Evolutionary conservation across 1,140 invertebrate genomes (phyloP).

Genomic region (Rhagoletis pomonella): DNA sequence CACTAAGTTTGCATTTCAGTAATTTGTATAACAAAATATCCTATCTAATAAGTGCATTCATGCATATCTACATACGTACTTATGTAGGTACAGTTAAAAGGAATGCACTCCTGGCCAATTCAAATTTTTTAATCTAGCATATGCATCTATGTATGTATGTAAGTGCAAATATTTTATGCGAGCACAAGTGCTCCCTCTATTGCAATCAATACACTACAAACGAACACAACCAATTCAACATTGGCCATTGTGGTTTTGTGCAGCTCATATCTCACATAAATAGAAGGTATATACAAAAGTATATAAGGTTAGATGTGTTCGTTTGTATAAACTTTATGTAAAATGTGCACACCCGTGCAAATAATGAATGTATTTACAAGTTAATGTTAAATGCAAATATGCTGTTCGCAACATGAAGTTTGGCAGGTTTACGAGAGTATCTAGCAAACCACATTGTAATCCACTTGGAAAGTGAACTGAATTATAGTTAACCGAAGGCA

Average conservation of each 20-base stretch:
- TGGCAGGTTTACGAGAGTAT: neutral
- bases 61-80: too few relatives aligned
- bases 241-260: neutral
- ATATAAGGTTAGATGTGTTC: neutral
- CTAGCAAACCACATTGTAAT: conserved; percentile 14
- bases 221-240: neutral
- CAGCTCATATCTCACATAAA: neutral
- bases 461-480: conserved; percentile 26
- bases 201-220: neutral
- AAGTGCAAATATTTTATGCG: too few relatives aligned
- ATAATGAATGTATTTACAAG: neutral
- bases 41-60: too few relatives aligned
- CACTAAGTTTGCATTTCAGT: too few relatives aligned
- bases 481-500: neutral
- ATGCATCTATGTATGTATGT: too few relatives aligned
- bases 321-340: neutral
- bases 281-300: neutral
- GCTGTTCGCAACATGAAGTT: conserved; percentile 8
- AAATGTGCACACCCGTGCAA: neutral
- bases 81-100: too few relatives aligned
- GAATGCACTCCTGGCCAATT: too few relatives aligned
- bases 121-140: too few relatives aligned
- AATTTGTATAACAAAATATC: too few relatives aligned
- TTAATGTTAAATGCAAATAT: conserved; percentile 23
- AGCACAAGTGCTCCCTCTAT: neutral